These are phyloP conservation scores for Megaceryle alcyon DNA, from an alignment of 2,797 vertebrate species.

Conservation along the genomic window DNA sequence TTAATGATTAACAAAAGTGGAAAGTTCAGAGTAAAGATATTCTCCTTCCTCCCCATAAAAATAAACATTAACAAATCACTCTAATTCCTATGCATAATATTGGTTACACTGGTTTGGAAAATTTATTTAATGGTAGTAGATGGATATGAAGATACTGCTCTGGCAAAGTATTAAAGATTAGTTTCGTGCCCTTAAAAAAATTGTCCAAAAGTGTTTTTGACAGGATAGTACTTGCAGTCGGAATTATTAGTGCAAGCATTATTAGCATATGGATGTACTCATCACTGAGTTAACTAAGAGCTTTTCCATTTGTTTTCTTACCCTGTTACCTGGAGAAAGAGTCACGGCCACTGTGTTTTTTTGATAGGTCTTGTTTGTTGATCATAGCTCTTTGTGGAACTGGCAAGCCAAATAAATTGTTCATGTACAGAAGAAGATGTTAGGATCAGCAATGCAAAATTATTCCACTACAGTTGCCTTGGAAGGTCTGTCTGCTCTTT, in stretches of 20 bases:
- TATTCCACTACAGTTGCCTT: neutral
- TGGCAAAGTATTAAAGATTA: neutral
- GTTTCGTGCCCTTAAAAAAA: neutral
- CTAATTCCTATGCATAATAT: neutral
- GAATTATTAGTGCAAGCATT: neutral
- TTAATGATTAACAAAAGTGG: conserved; percentile 51
- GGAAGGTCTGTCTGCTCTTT: neutral
- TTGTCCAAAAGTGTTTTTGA: neutral
- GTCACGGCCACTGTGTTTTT: neutral
- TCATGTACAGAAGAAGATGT: neutral
- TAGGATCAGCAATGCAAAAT: neutral
- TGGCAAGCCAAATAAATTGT: neutral
- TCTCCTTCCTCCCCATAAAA: conserved; percentile 25
- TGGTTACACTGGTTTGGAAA: neutral
- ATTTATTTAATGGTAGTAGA: neutral
- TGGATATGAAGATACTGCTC: neutral
- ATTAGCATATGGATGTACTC: neutral
- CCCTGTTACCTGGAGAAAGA: neutral
- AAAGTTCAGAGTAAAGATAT: conserved; percentile 53
- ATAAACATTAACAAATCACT: conserved; percentile 37
- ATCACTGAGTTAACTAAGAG: neutral
- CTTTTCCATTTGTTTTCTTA: neutral
- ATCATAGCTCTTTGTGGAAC: neutral
- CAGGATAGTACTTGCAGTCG: neutral
- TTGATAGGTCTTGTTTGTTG: neutral